Base-by-base conservation (phyloP, 1,140 invertebrate genomes). In the Cheumatopsyche charites region DNA sequence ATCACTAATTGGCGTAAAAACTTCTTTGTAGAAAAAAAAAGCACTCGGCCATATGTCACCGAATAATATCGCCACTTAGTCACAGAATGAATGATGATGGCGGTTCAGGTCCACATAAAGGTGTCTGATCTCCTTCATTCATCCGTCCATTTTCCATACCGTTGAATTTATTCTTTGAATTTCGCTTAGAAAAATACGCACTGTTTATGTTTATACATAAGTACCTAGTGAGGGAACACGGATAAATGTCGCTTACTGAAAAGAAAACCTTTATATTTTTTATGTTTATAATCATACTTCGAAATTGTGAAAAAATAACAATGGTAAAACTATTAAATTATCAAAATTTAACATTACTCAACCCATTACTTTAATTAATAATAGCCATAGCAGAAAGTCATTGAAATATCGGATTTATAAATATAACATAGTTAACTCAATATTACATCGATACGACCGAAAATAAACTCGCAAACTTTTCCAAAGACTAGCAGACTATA, bases 31-130 rank as follows among this genome's bases (percentile, higher is more conserved):
- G 36, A 63, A 43, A 9, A 43, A 63, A 41, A 65, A 63, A 69
- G 58, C 66, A 9, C 45, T 9, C 58, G 65, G 23, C 63, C 69
- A 71, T 71, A 62, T 74, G 73, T 74, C 73, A 68, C 52, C 26
- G 36, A 52, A 75, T 71, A 75, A 75, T 71, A 26, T 36, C 36
- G 47, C 73, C 73, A 75, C 73, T 75, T 75, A 75, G 73, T 75
- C 70, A 72, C 69, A 69, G 17, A 68, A 70, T 52, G 43, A 74
- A 68, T 68, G 68, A 75, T 71, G 68, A 65, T 49, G 69, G n/a
- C n/a, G n/a, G n/a, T n/a, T n/a, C 23, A 63, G 69, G 62, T 62
- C 45, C 25, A 47, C 49, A 63, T 21, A 62, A 73, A 63, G 47
- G 47, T 19, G 15, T 19, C 19, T 7, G 47, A 52, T 19, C 19